These are phyloP conservation scores for Cercocebus atys DNA, from an alignment of 2,113 vertebrate species.

Conservation along the genomic window DNA sequence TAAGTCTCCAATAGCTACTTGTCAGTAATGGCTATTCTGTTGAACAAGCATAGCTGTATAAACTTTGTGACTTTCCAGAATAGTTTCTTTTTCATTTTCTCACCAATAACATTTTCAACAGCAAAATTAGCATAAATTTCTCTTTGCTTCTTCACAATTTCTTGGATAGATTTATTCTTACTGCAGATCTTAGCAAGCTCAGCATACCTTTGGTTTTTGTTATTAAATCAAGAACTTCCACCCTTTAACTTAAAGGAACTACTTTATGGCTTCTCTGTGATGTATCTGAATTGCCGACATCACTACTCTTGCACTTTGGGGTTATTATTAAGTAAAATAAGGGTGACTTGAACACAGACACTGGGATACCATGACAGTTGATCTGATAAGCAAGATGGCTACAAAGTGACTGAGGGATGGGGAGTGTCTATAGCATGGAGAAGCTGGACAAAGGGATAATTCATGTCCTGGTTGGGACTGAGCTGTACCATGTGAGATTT, in stretches of 20 bases:
- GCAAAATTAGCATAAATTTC: not conserved
- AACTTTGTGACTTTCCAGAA: not conserved
- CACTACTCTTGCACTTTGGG: not conserved
- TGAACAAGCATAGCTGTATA: not conserved
- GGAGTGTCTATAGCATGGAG: not conserved
- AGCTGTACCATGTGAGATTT: not conserved
- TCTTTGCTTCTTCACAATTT: not conserved
- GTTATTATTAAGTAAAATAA: not conserved
- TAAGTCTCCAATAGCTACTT: rapidly evolving
- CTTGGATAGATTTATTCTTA: not conserved
- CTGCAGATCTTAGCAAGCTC: not conserved
- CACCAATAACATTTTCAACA: not conserved
- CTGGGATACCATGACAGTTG: not conserved
- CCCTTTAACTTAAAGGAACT: not conserved
- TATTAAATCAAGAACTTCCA: not conserved
- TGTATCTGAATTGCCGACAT: not conserved
- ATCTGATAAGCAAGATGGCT: not conserved
- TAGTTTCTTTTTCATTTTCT: not conserved
- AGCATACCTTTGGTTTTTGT: not conserved
- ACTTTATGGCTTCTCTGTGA: not conserved
- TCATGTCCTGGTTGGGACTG: not conserved
- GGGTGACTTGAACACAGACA: not conserved
- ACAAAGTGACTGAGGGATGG: not conserved
- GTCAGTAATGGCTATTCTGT: rapidly evolving
- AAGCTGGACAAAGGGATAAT: not conserved